phyloP scores from a whole-genome alignment of 23 tunicate species.

The Halocynthia roretzi region DNA sequence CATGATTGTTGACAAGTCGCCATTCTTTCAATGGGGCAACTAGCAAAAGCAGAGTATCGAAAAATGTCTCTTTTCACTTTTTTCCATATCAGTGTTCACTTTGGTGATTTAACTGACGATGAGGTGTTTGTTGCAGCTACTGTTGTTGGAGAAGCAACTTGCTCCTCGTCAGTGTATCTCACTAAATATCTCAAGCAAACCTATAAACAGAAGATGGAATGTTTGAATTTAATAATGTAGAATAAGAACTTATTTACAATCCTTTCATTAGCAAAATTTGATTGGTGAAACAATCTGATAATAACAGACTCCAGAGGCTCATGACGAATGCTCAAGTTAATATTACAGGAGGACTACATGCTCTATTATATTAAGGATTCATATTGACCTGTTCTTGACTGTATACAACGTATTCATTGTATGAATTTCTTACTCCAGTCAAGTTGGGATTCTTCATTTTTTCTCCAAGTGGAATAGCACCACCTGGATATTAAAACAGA shows the following conservation, averaged over 20 bases:
- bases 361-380: not conserved
- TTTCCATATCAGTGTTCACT: too few relatives aligned
- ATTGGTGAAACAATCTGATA: not conserved
- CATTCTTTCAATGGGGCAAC: too few relatives aligned
- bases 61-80: too few relatives aligned
- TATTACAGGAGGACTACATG: not conserved
- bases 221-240: not conserved
- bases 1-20: too few relatives aligned
- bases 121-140: too few relatives aligned
- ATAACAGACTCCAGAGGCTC: not conserved
- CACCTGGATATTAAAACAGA: slow-evolving; percentile 32
- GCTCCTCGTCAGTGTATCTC: slow-evolving; percentile 18
- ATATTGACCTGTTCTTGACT: slow-evolving; percentile 67
- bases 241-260: not conserved
- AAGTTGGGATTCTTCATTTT: slow-evolving; percentile 54
- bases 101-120: too few relatives aligned
- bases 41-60: too few relatives aligned
- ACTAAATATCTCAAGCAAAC: slow-evolving; percentile 65
- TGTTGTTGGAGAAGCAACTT: too few relatives aligned
- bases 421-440: slow-evolving; percentile 44
- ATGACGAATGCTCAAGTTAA: not conserved
- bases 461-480: slow-evolving; percentile 79
- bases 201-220: slow-evolving; percentile 5
- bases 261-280: not conserved
- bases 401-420: slow-evolving; percentile 87